Conservation (phyloP, 2,888 invertebrate genomes). For the Tachina fera region DNA sequence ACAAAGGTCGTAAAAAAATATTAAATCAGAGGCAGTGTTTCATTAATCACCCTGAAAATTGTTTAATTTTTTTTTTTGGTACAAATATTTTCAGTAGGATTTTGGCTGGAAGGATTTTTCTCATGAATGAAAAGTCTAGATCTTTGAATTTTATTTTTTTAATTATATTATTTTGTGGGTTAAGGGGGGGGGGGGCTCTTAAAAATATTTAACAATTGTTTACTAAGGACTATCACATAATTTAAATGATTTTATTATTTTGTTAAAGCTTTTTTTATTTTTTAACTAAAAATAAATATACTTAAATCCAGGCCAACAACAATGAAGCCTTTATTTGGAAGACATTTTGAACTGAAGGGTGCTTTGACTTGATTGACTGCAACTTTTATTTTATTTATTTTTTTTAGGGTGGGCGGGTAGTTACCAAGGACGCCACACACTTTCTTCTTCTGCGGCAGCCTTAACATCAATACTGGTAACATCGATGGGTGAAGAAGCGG, state of each 20-base stretch:
- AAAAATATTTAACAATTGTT: constrained; percentile 66
- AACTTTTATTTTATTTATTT: too few species aligned
- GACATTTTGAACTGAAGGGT: constrained; percentile 68
- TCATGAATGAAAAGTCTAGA: not conserved
- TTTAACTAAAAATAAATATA: constrained; percentile 21
- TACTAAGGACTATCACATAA: constrained; percentile 60
- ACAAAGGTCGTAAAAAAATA: constrained; percentile 7
- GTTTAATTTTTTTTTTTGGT: constrained; percentile 4
- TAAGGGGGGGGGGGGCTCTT: constrained; percentile 22
- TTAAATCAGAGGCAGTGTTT: constrained; percentile 44
- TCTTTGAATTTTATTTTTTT: constrained; percentile 27
- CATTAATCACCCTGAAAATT: constrained; percentile 67
- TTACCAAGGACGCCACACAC: constrained; percentile 82
- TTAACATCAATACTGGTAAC: constrained; percentile 73
- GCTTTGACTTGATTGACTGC: not conserved
- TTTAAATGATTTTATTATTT: constrained; percentile 29
- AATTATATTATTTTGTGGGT: constrained; percentile 28
- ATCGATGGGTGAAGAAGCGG: constrained; percentile 74
- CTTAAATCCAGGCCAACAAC: constrained; percentile 23
- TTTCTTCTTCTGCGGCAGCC: constrained; percentile 74
- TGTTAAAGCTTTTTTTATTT: constrained; percentile 59
- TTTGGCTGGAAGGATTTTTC: constrained; percentile 1
- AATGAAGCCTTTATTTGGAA: constrained; percentile 55
- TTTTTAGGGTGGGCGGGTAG: not conserved
- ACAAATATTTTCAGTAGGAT: too few species aligned